phyloP scores from a whole-genome alignment of 64 coral and sea anemone species.

The Trachythela sp. region DNA sequence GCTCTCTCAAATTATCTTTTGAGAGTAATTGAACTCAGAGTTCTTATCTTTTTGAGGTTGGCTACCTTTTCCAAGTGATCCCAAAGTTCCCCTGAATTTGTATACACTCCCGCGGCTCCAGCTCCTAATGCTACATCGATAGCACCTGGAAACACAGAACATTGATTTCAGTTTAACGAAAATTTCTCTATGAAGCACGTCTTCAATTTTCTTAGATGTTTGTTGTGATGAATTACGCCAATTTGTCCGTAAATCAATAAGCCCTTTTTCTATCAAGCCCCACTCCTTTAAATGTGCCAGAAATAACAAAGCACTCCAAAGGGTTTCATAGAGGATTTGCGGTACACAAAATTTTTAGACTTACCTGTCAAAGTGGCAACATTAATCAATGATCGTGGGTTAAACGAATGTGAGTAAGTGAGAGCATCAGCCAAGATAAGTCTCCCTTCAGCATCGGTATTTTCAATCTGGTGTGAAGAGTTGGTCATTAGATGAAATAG shows the following conservation, averaged over 20 bases:
- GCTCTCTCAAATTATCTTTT: too few relatives aligned
- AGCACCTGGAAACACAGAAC: slow-evolving; percentile 46
- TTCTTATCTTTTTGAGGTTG: neutral
- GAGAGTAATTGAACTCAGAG: neutral
- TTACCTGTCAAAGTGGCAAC: slow-evolving; percentile 83
- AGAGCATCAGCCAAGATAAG: slow-evolving; percentile 93
- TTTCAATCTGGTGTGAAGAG: slow-evolving; percentile 64
- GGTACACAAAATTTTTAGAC: neutral
- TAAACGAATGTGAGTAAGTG: slow-evolving; percentile 72
- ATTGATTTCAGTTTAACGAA: neutral
- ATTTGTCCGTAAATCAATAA: too few relatives aligned
- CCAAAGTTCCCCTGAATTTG: slow-evolving; percentile 71
- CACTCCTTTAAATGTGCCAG: too few relatives aligned
- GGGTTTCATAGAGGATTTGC: too few relatives aligned
- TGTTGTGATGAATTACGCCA: too few relatives aligned
- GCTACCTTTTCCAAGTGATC: slow-evolving; percentile 51
- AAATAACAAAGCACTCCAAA: too few relatives aligned
- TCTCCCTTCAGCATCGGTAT: slow-evolving; percentile 97
- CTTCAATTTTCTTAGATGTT: too few relatives aligned
- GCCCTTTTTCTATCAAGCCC: too few relatives aligned
- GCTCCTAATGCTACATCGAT: slow-evolving; percentile 83
- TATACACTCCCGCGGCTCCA: slow-evolving; percentile 77
- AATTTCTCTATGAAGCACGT: too few relatives aligned
- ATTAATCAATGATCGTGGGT: slow-evolving; percentile 64
- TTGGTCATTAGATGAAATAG: neutral